Conservation (phyloP, 2,797 vertebrate genomes). For the Ctenochaetus hawaiiensis region DNA sequence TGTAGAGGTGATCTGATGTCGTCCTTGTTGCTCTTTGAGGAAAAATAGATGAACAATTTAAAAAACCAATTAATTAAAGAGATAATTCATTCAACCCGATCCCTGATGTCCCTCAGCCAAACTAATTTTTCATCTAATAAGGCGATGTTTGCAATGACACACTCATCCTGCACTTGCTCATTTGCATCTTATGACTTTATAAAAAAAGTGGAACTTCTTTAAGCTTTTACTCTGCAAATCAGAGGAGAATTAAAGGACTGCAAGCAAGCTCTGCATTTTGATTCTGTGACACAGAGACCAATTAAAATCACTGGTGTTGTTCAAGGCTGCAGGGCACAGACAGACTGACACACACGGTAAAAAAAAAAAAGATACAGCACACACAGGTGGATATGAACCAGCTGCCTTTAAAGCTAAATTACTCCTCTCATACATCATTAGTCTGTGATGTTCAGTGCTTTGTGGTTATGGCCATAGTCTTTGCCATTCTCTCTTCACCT, state of each 20-base stretch:
- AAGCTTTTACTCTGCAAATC: slow-evolving; percentile 59
- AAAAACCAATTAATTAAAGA: slow-evolving; percentile 28
- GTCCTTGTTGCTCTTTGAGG: neutral
- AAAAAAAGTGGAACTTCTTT: slow-evolving; percentile 45
- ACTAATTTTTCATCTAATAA: slow-evolving; percentile 28
- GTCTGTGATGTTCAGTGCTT: slow-evolving; percentile 35
- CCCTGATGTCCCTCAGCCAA: neutral
- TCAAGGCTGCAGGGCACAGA: slow-evolving; percentile 71
- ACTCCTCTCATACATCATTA: slow-evolving; percentile 51
- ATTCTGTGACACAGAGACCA: slow-evolving; percentile 72
- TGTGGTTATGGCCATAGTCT: slow-evolving; percentile 33
- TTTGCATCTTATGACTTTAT: slow-evolving; percentile 62
- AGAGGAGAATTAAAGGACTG: slow-evolving; percentile 70
- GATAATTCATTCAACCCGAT: neutral
- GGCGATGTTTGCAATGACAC: slow-evolving; percentile 26
- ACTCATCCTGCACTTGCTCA: slow-evolving; percentile 29
- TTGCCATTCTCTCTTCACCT: slow-evolving; percentile 20
- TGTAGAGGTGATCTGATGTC: slow-evolving; percentile 1
- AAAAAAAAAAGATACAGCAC: slow-evolving; percentile 38
- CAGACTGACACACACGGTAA: slow-evolving; percentile 54
- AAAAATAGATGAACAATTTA: slow-evolving; percentile 27
- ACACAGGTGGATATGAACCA: slow-evolving; percentile 57
- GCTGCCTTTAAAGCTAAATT: slow-evolving; percentile 55
- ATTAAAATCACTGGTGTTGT: slow-evolving; percentile 74
- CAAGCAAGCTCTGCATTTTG: slow-evolving; percentile 66